phyloP scores from a whole-genome alignment of 2,797 vertebrate species.

The Crenichthys baileyi region DNA sequence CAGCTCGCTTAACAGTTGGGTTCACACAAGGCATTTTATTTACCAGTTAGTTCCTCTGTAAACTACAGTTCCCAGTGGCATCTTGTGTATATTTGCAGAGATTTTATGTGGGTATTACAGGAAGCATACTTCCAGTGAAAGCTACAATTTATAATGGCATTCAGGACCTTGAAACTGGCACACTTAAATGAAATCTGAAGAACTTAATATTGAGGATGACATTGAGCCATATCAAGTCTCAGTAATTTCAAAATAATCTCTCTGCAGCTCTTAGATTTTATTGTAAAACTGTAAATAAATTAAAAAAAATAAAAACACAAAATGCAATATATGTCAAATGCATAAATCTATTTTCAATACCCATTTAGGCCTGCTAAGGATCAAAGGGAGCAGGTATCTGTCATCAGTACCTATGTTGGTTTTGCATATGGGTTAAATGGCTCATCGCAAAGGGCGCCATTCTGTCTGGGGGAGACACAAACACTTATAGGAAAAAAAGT shows the following conservation, averaged over 20 bases:
- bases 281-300: no score
- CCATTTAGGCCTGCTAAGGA: no score
- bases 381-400: no score
- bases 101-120: not conserved
- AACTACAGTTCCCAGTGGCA: not conserved
- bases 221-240: not conserved
- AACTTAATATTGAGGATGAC: not conserved
- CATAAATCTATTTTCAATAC: not conserved
- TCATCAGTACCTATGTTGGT: not conserved
- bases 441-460: not conserved
- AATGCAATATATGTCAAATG: not conserved
- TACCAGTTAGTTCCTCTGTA: not conserved
- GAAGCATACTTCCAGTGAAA: not conserved
- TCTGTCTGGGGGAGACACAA: not conserved
- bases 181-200: not conserved
- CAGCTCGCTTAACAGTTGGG: not conserved
- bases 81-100: not conserved
- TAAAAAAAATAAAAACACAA: not conserved
- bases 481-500: not conserved
- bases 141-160: not conserved
- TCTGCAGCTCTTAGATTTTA: not conserved
- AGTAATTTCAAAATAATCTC: not conserved
- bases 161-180: not conserved
- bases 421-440: not conserved
- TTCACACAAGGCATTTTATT: not conserved